Conservation (phyloP, 2,888 invertebrate genomes). For the Tipula confusa region DNA sequence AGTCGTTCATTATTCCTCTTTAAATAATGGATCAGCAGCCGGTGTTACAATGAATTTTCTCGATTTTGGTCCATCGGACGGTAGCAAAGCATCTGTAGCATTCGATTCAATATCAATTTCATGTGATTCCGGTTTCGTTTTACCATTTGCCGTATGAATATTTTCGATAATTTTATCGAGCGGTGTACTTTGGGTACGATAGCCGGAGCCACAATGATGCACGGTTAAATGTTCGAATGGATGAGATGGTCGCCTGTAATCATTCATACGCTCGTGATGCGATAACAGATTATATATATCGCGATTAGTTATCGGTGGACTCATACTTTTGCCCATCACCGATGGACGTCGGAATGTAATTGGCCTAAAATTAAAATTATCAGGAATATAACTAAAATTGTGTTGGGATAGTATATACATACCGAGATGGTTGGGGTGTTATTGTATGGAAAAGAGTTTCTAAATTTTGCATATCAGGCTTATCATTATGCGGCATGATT, state of each 20-base stretch:
- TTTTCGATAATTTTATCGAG: constrained; percentile 32
- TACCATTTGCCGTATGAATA: constrained; percentile 30
- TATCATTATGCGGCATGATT: constrained; percentile 35
- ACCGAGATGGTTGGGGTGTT: not conserved
- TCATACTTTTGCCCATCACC: not conserved
- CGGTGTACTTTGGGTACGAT: constrained; percentile 31
- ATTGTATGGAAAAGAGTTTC: constrained; percentile 36
- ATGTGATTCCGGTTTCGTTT: constrained; percentile 32
- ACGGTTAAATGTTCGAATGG: constrained; percentile 27
- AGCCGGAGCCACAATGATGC: constrained; percentile 28
- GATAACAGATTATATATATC: not conserved
- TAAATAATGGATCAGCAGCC: constrained; percentile 30
- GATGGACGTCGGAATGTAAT: constrained; percentile 21
- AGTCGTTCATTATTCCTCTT: not conserved
- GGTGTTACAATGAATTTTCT: constrained; percentile 40
- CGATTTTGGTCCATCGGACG: constrained; percentile 13
- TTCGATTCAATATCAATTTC: not conserved
- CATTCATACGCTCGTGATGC: constrained; percentile 34
- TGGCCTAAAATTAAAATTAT: too few relatives aligned
- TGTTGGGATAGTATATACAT: not conserved
- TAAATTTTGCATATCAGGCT: constrained; percentile 42
- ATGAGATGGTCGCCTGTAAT: not conserved
- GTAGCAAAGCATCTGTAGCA: not conserved
- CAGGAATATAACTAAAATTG: not conserved
- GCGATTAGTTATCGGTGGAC: not conserved